Base-by-base conservation (phyloP, 2,113 vertebrate genomes). In the Tragelaphus buxtoni region DNA sequence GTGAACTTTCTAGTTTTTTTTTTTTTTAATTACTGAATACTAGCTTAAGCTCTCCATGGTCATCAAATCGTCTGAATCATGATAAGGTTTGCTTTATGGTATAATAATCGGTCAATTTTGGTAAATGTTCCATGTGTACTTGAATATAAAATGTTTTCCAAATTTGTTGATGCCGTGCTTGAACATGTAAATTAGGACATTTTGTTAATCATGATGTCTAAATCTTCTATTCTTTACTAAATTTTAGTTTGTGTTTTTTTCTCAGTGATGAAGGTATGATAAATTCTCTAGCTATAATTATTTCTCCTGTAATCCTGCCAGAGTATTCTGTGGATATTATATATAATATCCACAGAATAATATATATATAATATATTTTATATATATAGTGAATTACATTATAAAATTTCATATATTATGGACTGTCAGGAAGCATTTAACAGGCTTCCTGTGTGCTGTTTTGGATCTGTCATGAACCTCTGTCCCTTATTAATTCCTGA, bases 61-160 rank as follows among this genome's bases (percentile, higher is more conserved):
- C 26, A 87, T 35, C 30, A 96, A 53, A 87, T 65, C 65, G 26
- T 93, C 60, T 94, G 47, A 90, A 87, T 94, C 96, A 85, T 55
- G 9, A 69, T 61, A 17, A 82, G n/a, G 47, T 5, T n/a, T n/a
- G n/a, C n/a, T n/a, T n/a, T n/a, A n/a, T n/a, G n/a, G n/a, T n/a
- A n/a, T n/a, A n/a, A n/a, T n/a, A n/a, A n/a, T n/a, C n/a, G n/a
- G n/a, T 94, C 30, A 60, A 56, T 92, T 96, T 91, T 56, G 35
- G 30, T 77, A 72, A 94, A 76, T 79, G 55, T 86, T 51, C 26
- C 32, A 92, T 55, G n/a, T 18, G 47, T 88, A 74, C 32, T 83
- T 87, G 30, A 45, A 65, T 61, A 88, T 63, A 80, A 89, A 88
- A 35, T 81, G 1, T 61, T 76, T 90, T 87, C 79, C 80, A 13